Conservation (phyloP, 2,797 vertebrate species). For the Chiropotes sagulatus region DNA sequence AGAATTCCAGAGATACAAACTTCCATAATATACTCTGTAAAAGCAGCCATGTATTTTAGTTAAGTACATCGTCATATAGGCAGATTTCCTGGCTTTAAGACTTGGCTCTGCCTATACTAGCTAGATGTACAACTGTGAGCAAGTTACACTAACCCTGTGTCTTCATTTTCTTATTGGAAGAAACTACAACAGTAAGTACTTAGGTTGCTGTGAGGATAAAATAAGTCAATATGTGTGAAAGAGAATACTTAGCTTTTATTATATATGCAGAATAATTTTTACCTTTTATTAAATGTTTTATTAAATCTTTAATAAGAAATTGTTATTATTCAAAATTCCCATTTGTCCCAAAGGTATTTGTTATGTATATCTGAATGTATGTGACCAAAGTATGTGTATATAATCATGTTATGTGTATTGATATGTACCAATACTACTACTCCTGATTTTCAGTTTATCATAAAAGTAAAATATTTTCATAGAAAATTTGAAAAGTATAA, state of each 20-base stretch:
- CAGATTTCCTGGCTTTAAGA: neutral
- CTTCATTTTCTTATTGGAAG: neutral
- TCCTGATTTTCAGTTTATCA: neutral
- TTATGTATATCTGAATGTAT: neutral
- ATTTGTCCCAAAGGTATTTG: neutral
- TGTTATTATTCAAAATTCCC: neutral
- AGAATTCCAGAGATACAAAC: constrained; percentile 10
- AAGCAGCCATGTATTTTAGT: neutral
- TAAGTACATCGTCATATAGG: neutral
- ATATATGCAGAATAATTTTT: neutral
- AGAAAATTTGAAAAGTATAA: neutral
- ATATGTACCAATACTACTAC: neutral
- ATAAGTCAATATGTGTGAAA: neutral
- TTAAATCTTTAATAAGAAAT: neutral
- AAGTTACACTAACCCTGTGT: neutral
- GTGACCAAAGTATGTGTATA: neutral
- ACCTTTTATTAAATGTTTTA: neutral
- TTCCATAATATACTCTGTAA: neutral
- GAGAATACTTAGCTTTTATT: neutral
- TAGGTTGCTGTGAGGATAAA: neutral
- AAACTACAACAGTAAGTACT: neutral
- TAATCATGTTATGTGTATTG: neutral
- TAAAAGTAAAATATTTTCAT: constrained; percentile 28
- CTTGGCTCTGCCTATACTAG: neutral
- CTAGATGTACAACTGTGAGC: neutral